Percentiles rank a stretch among this genome's conserved stretches.
These are phyloP conservation scores for Caenorhabditis latens DNA, from an alignment of 1,140 invertebrate species.

Conservation along the genomic window DNA sequence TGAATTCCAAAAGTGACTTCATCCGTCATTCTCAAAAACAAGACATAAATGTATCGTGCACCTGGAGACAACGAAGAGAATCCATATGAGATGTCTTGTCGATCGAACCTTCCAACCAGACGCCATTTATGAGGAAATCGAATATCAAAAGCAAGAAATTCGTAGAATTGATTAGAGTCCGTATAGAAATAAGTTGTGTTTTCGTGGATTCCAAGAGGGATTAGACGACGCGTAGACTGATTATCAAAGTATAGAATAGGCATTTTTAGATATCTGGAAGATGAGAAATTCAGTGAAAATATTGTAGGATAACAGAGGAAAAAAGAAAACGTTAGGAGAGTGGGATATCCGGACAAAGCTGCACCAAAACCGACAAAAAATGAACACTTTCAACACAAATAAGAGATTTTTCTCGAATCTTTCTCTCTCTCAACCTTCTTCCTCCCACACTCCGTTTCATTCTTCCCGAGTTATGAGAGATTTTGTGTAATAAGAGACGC, in stretches of 20 bases:
- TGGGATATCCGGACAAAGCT: no score
- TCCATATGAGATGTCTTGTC: background rate
- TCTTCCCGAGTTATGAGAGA: background rate
- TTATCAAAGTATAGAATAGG: slow-evolving; percentile 22
- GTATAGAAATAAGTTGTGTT: background rate
- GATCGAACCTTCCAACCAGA: background rate
- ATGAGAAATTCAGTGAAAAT: background rate
- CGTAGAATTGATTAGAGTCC: background rate
- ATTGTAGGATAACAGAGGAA: background rate
- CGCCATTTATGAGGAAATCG: slow-evolving; percentile 8
- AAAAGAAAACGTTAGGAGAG: background rate
- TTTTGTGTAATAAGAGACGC: slow-evolving; percentile 2
- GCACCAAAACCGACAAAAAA: no score
- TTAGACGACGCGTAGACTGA: background rate
- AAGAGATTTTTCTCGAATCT: no score
- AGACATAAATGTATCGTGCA: background rate
- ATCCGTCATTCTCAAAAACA: slow-evolving; percentile 18
- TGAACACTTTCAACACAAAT: no score
- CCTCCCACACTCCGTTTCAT: background rate
- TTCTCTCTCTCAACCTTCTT: background rate
- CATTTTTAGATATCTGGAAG: background rate
- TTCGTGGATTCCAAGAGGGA: slow-evolving; percentile 8
- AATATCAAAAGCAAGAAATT: slow-evolving; percentile 1
- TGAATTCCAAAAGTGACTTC: background rate
- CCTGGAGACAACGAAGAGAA: background rate